Evolutionary conservation across 2,797 vertebrate species (phyloP), one percentile per base, ranked within the genome.

Genomic region (Lacerta bilineata): DNA sequence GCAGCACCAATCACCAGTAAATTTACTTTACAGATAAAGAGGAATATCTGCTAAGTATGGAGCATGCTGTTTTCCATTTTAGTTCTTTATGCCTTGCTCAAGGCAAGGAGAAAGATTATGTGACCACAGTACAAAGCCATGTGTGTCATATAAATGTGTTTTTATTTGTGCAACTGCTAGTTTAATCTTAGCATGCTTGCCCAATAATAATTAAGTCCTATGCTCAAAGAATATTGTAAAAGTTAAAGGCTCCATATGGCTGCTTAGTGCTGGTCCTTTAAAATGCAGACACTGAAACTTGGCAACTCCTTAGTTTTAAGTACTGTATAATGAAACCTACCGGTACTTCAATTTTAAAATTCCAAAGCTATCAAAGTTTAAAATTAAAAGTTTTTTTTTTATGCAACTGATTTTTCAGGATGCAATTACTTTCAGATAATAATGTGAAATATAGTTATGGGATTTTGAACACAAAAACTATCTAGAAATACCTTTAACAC

Each of bases 1-100:
- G 0, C 0, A 84, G 17, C 0, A 36, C 0, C 4, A 61, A 55
- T 1, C 75, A 36, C 76, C 13, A 23, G 2, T 15, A 39, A 1
- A 8, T 50, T 85, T 69, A 75, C 79, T 87, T 86, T 11, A 92
- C 4, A 61, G 41, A 6, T 55, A 55, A 55, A 55, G 50, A 55
- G 50, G 13, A 39, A 15, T 33, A 20, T 64, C n/a, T 76, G 82
- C 27, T 71, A 43, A 61, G 77, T 25, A 8, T 0, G 4, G 4
- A 23, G 23, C 20, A 71, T 36, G 2, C 41, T 55, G 46, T 71
- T 78, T 46, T 43, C 6, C n/a, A 39, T 61, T 72, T 85, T 71
- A 25, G 17, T 78, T 50, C 61, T 86, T 78, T n/a, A 84, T 55
- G 43, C 15, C 5, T 6, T 55, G 39, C 29, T 61, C 10, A 61